A percentile compares a stretch with the other conserved stretches of the same genome.
Evolutionary conservation across 2,113 vertebrate species (phyloP).

Genomic region (Oenanthe oenanthe): DNA sequence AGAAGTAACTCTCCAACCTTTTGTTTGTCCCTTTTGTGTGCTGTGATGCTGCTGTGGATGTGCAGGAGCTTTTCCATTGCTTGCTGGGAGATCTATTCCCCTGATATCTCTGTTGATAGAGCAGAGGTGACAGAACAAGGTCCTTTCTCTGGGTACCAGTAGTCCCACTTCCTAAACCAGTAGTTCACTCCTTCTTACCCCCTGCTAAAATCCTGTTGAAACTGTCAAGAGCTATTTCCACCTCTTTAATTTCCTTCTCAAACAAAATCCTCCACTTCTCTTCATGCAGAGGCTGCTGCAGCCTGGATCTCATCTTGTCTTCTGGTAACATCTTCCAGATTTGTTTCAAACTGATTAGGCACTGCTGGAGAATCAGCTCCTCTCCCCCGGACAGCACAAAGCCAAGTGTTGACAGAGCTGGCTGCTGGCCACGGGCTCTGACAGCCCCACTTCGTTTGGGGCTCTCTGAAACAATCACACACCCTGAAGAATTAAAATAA

Average conservation of each 20-base stretch:
- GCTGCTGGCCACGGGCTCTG: conserved; percentile 70
- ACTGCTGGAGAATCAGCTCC: conserved; percentile 79
- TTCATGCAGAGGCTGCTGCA: conserved; percentile 57
- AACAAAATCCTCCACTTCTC: conserved; percentile 69
- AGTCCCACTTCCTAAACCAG: conserved; percentile 47
- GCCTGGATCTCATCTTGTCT: conserved; percentile 80
- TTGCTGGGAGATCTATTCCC: neutral
- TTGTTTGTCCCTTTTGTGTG: rapidly evolving
- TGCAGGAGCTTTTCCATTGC: neutral
- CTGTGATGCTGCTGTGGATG: neutral
- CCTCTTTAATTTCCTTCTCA: conserved; percentile 68
- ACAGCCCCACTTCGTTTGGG: conserved; percentile 46
- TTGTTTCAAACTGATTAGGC: conserved; percentile 81
- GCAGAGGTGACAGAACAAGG: neutral
- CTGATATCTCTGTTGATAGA: neutral
- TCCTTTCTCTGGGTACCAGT: neutral
- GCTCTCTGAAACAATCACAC: conserved; percentile 23
- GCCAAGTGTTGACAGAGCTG: conserved; percentile 78
- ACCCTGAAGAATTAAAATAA: neutral
- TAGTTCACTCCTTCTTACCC: conserved; percentile 38
- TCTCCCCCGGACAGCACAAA: conserved; percentile 78
- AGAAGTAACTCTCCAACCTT: neutral
- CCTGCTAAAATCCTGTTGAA: conserved; percentile 47
- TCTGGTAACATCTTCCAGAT: conserved; percentile 83
- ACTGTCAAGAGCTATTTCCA: conserved; percentile 65